Evolutionary conservation across 1,140 invertebrate genomes (phyloP).

Genomic region (Scylla paramamosain): DNA sequence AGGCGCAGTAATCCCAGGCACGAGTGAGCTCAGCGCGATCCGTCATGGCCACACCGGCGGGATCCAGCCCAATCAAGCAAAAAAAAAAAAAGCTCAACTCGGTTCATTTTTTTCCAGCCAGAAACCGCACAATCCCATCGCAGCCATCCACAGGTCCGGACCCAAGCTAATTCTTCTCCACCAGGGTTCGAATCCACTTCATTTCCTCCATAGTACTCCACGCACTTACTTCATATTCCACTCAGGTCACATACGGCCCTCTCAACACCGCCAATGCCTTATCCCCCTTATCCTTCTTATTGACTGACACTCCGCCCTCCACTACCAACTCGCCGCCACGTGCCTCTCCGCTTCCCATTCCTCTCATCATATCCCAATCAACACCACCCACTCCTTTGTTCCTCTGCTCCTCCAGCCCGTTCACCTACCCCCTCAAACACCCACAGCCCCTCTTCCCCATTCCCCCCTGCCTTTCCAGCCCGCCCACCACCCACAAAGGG

Average conservation of each 20-base stretch:
- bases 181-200: too few relatives aligned
- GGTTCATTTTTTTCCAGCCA: neutral
- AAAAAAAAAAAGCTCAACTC: neutral
- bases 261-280: too few relatives aligned
- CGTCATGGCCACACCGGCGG: neutral
- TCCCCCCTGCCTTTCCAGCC: neutral
- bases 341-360: too few relatives aligned
- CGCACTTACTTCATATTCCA: too few relatives aligned
- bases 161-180: too few relatives aligned
- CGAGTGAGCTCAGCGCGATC: neutral
- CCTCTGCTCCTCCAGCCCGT: neutral
- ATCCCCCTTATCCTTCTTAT: too few relatives aligned
- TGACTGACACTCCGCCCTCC: too few relatives aligned
- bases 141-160: too few relatives aligned
- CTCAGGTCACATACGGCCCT: too few relatives aligned
- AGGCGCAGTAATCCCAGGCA: neutral
- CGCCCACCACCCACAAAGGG: neutral
- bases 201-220: too few relatives aligned
- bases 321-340: too few relatives aligned
- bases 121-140: neutral
- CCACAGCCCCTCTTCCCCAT: neutral
- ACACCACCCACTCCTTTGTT: neutral
- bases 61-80: neutral
- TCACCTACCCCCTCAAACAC: neutral
- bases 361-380: neutral